These are phyloP conservation scores for Nibea albiflora DNA, from an alignment of 2,113 vertebrate species.

Conservation along the genomic window DNA sequence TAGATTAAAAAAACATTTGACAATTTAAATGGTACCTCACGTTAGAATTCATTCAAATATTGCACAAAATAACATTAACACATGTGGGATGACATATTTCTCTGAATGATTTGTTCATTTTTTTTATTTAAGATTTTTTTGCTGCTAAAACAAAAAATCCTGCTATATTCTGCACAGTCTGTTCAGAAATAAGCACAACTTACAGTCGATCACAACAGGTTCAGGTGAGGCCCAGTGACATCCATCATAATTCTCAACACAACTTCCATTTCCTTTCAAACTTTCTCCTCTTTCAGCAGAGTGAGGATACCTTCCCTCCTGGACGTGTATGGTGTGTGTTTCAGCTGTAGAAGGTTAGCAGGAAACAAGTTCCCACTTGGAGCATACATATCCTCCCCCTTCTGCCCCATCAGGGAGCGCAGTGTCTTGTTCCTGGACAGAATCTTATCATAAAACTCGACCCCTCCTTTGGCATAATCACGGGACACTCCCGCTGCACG, in stretches of 20 bases:
- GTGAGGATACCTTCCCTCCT: slow-evolving; percentile 87
- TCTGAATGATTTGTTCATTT: background rate
- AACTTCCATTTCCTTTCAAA: slow-evolving; percentile 38
- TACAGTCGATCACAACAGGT: background rate
- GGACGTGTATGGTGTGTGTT: slow-evolving; percentile 90
- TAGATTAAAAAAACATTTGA: background rate
- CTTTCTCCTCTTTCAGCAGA: slow-evolving; percentile 80
- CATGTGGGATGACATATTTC: background rate
- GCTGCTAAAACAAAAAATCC: background rate
- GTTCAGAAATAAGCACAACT: background rate
- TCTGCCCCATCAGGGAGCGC: slow-evolving; percentile 88
- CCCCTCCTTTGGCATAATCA: slow-evolving; percentile 88
- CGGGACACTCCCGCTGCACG: slow-evolving; percentile 85
- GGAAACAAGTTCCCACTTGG: slow-evolving; percentile 92
- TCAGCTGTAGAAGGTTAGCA: slow-evolving; percentile 86
- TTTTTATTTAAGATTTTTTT: background rate
- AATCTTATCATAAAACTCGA: slow-evolving; percentile 95
- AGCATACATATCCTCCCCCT: slow-evolving; percentile 87
- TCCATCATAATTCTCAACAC: background rate
- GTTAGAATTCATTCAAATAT: background rate
- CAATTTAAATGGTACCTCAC: background rate
- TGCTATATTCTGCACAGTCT: background rate
- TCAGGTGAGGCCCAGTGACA: background rate
- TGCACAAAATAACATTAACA: background rate
- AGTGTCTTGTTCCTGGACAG: slow-evolving; percentile 88